These are phyloP conservation scores for Tortricodes alternella DNA, from an alignment of 2,888 invertebrate genomes.

Conservation along the genomic window DNA sequence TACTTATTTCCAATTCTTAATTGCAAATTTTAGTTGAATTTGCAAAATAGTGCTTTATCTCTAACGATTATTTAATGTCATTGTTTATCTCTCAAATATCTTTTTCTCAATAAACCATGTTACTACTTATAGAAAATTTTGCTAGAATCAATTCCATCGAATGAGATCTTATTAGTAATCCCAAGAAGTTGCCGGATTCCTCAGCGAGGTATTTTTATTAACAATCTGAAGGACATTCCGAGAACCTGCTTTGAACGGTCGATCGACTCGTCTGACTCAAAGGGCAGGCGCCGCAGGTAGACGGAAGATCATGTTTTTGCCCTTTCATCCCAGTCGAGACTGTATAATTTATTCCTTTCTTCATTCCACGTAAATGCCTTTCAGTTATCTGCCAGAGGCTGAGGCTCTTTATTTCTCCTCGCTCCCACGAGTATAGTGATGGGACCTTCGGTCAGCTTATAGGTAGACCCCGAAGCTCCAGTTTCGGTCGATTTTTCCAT, in stretches of 20 bases:
- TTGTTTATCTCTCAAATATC: not conserved
- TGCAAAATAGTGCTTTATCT: no score
- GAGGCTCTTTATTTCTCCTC: constrained; percentile 48
- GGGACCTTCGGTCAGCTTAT: constrained; percentile 48
- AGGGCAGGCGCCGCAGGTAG: constrained; percentile 55
- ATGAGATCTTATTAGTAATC: constrained; percentile 36
- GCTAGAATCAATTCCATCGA: constrained; percentile 21
- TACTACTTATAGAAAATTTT: not conserved
- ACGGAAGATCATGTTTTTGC: constrained; percentile 52
- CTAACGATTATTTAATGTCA: no score
- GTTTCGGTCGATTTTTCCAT: constrained; percentile 67
- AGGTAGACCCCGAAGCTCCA: constrained; percentile 50
- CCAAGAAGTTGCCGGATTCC: constrained; percentile 45
- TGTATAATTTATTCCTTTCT: constrained; percentile 53
- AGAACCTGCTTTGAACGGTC: constrained; percentile 50
- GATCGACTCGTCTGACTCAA: constrained; percentile 43
- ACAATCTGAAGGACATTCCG: constrained; percentile 48
- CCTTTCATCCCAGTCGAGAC: constrained; percentile 51
- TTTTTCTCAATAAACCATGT: not conserved
- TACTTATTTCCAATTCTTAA: no score
- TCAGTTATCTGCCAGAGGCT: constrained; percentile 41
- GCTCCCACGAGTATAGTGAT: constrained; percentile 59
- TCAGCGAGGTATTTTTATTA: constrained; percentile 45
- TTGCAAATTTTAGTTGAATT: no score
- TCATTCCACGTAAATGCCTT: constrained; percentile 50